A percentile compares a stretch with the other conserved stretches of the same genome.
Conservation (phyloP, 2,797 vertebrate genomes). For the Rhyacichthys aspro region DNA sequence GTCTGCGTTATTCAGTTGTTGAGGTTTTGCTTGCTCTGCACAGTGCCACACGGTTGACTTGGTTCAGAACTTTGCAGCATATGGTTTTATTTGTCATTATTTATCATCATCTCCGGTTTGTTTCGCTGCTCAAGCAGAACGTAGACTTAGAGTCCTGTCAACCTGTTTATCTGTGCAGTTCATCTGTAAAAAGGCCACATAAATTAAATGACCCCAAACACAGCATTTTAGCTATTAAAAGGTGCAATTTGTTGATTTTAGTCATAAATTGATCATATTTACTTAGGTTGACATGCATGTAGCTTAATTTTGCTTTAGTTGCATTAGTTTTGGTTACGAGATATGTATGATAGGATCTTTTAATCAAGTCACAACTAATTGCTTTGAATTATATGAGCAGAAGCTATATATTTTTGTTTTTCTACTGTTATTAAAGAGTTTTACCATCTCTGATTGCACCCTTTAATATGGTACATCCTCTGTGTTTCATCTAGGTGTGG, state of each 20-base stretch:
- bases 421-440: conserved; percentile 12
- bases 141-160: conserved; percentile 13
- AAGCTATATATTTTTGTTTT: too few relatives aligned
- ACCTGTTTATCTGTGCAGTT: conserved; percentile 65
- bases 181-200: conserved; percentile 46
- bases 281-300: background rate
- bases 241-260: conserved; percentile 70
- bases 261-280: background rate
- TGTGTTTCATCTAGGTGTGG: conserved; percentile 51
- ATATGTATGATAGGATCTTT: too few relatives aligned
- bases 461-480: conserved; percentile 74
- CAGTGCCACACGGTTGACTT: conserved; percentile 43
- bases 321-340: too few relatives aligned
- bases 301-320: background rate
- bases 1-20: conserved; percentile 58
- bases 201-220: conserved; percentile 19
- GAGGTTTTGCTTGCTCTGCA: conserved; percentile 58
- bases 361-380: too few relatives aligned
- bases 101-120: background rate
- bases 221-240: conserved; percentile 74
- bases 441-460: conserved; percentile 70
- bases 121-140: background rate
- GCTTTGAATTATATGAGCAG: too few relatives aligned
- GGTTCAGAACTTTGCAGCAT: conserved; percentile 4
- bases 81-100: background rate